These are phyloP conservation scores for Danio albolineatus DNA, from an alignment of 2,797 vertebrate genomes.

Conservation along the genomic window DNA sequence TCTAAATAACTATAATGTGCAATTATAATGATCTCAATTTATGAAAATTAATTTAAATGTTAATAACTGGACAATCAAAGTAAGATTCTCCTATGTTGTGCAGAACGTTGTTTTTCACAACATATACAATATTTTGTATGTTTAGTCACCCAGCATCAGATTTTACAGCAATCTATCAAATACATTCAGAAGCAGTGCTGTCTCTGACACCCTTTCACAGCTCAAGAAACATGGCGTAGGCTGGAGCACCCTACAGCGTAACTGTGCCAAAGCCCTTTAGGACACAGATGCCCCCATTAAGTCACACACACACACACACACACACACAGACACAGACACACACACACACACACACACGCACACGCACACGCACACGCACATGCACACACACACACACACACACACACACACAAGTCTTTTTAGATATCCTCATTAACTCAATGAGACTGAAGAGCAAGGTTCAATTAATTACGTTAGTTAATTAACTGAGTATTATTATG, in stretches of 20 bases:
- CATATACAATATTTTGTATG: neutral
- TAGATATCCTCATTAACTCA: neutral
- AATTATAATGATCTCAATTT: neutral
- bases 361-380: conserved; percentile 24
- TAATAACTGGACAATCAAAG: neutral
- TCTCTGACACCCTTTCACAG: neutral
- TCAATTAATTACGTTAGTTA: too few species aligned
- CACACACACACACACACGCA: conserved; percentile 4
- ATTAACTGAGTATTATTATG: too few species aligned
- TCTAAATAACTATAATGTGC: neutral
- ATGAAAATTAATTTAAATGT: neutral
- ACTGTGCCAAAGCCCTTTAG: conserved; percentile 30
- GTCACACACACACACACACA: conserved; percentile 19
- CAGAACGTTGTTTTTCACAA: neutral
- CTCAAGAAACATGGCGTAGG: conserved; percentile 9
- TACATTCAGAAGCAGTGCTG: conserved; percentile 2
- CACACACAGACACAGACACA: conserved; percentile 34
- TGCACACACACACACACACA: conserved; percentile 26
- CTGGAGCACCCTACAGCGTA: conserved; percentile 6
- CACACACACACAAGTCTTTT: too few species aligned
- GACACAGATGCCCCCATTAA: conserved; percentile 28
- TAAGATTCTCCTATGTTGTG: neutral
- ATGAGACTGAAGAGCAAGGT: too few species aligned
- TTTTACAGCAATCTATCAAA: neutral
- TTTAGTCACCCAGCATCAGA: neutral